Evolutionary conservation across 2,888 invertebrate species (phyloP), one percentile per base, ranked within the genome.

Genomic region (Sinohyriopsis cumingii): DNA sequence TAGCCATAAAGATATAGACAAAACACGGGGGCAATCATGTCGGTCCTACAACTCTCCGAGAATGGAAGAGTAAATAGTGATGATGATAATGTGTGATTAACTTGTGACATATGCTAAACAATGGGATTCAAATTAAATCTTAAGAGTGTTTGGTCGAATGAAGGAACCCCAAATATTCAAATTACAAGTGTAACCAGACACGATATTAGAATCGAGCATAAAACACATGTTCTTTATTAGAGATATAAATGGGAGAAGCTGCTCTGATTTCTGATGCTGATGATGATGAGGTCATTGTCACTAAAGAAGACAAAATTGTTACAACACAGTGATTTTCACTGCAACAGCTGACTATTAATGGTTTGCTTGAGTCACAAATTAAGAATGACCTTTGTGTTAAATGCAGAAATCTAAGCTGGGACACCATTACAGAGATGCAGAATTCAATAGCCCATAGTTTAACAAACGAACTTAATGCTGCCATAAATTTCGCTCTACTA

Each of bases 321-420:
- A 56, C n/a, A 65, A 57, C 55, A 65, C 54, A 7, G 56, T 65
- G 9, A 5, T 5, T 56, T 45, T 54, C 56, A 22, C 57, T 6
- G 57, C 65, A 53, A 65, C 24, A 54, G 22, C 45, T 9, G n/a
- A 65, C 45, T 28, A 24, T 56, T 20, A 65, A 28, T 28, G 56
- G 65, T 19, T 25, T 15, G 20, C 28, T 65, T 15, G 65, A 15
- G 9, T 28, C 56, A 18, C 65, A 65, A 54, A 63, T 18, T 9
- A 63, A 5, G 28, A 45, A 54, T 53, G 63, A n/a, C 12, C 28
- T 63, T 12, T 24, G 55, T 55, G 22, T 55, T 15, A 45, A 63
- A 53, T 63, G 53, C 54, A 45, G n/a, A 53, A 69, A 70, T 59
- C 55, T 70, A 25, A 70, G 70, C 33, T 63, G 67, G 59, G 63